Base-by-base conservation (phyloP, 2,113 vertebrate species). In the Lepus americanus region DNA sequence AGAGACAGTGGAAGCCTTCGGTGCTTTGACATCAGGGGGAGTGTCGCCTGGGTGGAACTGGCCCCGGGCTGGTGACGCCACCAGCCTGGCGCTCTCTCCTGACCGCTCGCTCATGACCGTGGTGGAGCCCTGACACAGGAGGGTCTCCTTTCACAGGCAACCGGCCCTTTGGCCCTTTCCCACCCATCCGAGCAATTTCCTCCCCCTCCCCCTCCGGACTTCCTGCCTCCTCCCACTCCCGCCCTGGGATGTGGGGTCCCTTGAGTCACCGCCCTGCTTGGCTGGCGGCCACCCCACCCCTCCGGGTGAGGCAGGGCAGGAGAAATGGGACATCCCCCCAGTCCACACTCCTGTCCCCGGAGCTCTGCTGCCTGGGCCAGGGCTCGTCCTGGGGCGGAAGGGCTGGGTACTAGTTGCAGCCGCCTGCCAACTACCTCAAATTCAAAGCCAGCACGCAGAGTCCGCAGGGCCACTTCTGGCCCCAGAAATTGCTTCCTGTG, bases 181-280 rank as follows among this genome's bases (percentile, higher is more conserved):
- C 81, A 39, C n/a, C 3, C 1, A 44, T 25, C 36, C 14, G 25
- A 31, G 22, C 44, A 0, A 59, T 16, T 82, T 72, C 70, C 72
- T 59, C 9, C 17, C 25, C 22, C 12, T 9, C 22, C 0, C 1
- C 0, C 22, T 69, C 31, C 91, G 64, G 25, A 4, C 85, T 95
- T 95, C 95, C 96, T 86, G 72, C 49, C 66, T 86, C n/a, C 76
- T 23, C 53, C 9, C 44, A 9, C 6, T 67, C 78, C 61, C 17
- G 0, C 11, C 73, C 73, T 0, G 39, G 72, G 59, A 85, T 49
- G 81, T 6, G 0, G 0, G 10, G 61, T 67, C 0, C 0, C 9
- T 29, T 59, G 39, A 39, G 79, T 29, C 67, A 85, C 9, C 13
- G 49, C 22, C 9, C 55, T 31, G 13, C 77, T 87, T 91, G 95